These are phyloP conservation scores for Sebastes alutus DNA, from an alignment of 2,797 vertebrate species.

Conservation along the genomic window DNA sequence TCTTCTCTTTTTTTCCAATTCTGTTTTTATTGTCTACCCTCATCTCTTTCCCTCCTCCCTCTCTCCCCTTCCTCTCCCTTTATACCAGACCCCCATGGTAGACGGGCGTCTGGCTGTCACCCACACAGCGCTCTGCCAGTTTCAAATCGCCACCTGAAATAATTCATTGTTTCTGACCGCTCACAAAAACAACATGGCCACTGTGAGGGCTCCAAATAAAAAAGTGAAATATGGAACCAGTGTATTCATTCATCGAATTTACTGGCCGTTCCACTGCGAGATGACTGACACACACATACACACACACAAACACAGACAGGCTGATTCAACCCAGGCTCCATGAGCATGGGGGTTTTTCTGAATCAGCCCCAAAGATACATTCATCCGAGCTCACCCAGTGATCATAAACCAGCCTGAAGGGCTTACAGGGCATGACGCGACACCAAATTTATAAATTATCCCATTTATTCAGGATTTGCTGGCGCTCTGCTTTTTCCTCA, in stretches of 20 bases:
- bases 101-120: conserved; percentile 65
- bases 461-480: conserved; percentile 65
- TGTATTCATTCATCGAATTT: conserved; percentile 67
- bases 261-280: conserved; percentile 56
- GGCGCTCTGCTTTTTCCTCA: conserved; percentile 54
- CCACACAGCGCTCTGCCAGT: conserved; percentile 62
- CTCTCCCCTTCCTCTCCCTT: background rate
- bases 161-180: conserved; percentile 73
- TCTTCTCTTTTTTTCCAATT: background rate
- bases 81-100: conserved; percentile 62
- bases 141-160: conserved; percentile 73
- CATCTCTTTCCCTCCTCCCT: conserved; percentile 3
- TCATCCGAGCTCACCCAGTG: conserved; percentile 59
- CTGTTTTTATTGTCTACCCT: conserved; percentile 52
- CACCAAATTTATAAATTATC: conserved; percentile 66
- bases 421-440: conserved; percentile 60
- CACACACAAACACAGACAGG: conserved; percentile 59
- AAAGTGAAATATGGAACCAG: conserved; percentile 67
- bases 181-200: conserved; percentile 69
- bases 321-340: conserved; percentile 68
- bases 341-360: conserved; percentile 41
- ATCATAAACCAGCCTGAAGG: conserved; percentile 71
- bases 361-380: conserved; percentile 72
- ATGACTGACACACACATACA: conserved; percentile 69
- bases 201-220: conserved; percentile 69